Conservation (phyloP, 2,797 vertebrate species). For the Tamandua tetradactyla region DNA sequence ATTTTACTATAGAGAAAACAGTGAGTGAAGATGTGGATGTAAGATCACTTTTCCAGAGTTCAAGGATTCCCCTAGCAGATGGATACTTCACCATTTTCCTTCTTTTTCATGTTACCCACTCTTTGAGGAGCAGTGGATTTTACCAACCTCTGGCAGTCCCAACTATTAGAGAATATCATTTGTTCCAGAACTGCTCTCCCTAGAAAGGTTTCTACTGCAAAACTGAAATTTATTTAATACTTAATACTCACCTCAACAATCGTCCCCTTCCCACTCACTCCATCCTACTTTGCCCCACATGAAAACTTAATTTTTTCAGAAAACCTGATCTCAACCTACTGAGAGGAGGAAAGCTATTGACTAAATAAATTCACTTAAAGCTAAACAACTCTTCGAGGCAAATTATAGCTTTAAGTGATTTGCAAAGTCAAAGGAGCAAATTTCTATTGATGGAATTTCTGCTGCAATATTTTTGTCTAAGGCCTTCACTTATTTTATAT, state of each 20-base stretch:
- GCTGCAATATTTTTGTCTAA: neutral
- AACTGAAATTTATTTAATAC: neutral
- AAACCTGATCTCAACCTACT: constrained; percentile 2
- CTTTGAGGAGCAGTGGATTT: neutral
- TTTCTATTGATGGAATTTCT: neutral
- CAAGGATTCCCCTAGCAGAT: neutral
- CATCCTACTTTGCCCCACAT: neutral
- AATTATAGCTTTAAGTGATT: neutral
- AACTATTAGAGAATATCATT: neutral
- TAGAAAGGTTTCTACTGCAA: neutral
- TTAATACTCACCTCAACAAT: neutral
- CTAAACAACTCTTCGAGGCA: neutral
- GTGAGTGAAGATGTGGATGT: neutral
- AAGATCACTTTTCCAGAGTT: neutral
- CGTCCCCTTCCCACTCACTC: neutral
- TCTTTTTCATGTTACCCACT: neutral
- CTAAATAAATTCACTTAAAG: neutral
- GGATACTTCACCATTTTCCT: neutral
- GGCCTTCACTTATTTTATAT: neutral
- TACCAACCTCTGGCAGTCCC: neutral
- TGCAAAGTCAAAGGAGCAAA: neutral
- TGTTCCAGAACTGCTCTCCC: neutral
- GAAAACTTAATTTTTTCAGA: neutral
- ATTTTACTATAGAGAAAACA: neutral
- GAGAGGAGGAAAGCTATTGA: neutral